Evolutionary conservation across 2,888 invertebrate genomes (phyloP), one percentile per base, ranked within the genome.

Genomic region (Synanthedon andrenaeformis): DNA sequence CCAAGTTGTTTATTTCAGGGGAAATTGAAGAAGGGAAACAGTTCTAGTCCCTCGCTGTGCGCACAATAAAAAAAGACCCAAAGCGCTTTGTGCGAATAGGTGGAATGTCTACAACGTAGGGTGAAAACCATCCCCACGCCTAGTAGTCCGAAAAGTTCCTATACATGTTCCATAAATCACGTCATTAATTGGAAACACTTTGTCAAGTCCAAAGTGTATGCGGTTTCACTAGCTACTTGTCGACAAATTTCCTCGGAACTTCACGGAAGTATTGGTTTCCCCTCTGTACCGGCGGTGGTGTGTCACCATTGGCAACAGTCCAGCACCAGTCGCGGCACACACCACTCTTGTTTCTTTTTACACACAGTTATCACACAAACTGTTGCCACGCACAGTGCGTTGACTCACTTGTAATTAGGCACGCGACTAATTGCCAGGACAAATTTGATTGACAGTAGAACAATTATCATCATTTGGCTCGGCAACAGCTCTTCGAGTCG

Each of bases 251-350:
- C 45, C 14, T 13, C 45, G 45, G 42, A 51, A 13, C 42, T 53
- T 42, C 28, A 53, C 53, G 53, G 53, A 53, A 53, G 53, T 51
- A 53, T 49, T 13, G 51, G 41, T 53, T 49, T 53, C 45, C 49
- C 11, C 49, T 49, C 49, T 0, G 49, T 49, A 42, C 42, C 53
- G 53, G 45, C 53, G 8, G 23, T 41, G 41, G 49, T 53, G 53
- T 53, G 51, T 53, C 53, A 53, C 42, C n/a, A 5, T 42, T 53
- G 53, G 53, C 53, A 42, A n/a, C 13, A 12, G 11, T 51, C 53
- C 53, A 53, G 53, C 12, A 23, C 45, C 4, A 45, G 14, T 13
- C 4, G 45, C 45, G 14, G 12, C n/a, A 8, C 19, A 28, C 28
- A 28, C 19, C 28, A 19, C 6, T 49, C 11, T 49, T 49, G 17